A percentile compares a stretch with the other conserved stretches of the same genome.
phyloP scores from a whole-genome alignment of 2,888 invertebrate genomes.

The Eretmocerus hayati region DNA sequence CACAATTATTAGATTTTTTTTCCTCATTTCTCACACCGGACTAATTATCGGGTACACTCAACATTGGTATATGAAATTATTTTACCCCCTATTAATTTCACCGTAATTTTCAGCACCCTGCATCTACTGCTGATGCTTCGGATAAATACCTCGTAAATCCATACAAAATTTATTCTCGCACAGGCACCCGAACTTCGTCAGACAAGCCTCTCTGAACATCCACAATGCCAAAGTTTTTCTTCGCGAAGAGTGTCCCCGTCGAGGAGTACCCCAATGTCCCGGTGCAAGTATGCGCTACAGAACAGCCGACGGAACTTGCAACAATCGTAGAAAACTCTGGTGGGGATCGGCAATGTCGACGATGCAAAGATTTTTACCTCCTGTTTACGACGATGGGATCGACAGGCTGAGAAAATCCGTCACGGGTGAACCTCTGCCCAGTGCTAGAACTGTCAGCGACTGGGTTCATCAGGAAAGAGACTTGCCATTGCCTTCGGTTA shows the following conservation, averaged over 20 bases:
- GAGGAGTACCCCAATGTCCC: slow-evolving; percentile 62
- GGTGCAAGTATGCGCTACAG: slow-evolving; percentile 63
- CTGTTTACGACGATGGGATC: slow-evolving; percentile 74
- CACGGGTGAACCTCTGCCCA: slow-evolving; percentile 61
- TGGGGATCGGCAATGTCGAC: slow-evolving; percentile 80
- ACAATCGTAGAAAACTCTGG: slow-evolving; percentile 68
- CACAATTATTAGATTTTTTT: no score
- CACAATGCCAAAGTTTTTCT: slow-evolving; percentile 45
- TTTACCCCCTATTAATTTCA: no score
- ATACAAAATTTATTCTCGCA: background rate
- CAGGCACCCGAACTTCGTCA: slow-evolving; percentile 33
- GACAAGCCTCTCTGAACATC: slow-evolving; percentile 27
- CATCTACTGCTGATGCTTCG: no score
- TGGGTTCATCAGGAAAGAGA: slow-evolving; percentile 59
- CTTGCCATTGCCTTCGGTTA: slow-evolving; percentile 60
- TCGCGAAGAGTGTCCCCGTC: slow-evolving; percentile 60
- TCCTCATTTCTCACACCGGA: no score
- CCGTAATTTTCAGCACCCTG: no score
- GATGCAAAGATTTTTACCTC: slow-evolving; percentile 72
- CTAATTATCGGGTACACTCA: no score
- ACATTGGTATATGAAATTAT: no score
- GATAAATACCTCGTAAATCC: no score
- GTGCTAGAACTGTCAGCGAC: slow-evolving; percentile 68
- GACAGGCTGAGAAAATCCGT: slow-evolving; percentile 55
- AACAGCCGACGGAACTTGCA: slow-evolving; percentile 83